Evolutionary conservation across 2,797 vertebrate genomes (phyloP), one percentile per base, ranked within the genome.

Genomic region (Galagoides demidoff): DNA sequence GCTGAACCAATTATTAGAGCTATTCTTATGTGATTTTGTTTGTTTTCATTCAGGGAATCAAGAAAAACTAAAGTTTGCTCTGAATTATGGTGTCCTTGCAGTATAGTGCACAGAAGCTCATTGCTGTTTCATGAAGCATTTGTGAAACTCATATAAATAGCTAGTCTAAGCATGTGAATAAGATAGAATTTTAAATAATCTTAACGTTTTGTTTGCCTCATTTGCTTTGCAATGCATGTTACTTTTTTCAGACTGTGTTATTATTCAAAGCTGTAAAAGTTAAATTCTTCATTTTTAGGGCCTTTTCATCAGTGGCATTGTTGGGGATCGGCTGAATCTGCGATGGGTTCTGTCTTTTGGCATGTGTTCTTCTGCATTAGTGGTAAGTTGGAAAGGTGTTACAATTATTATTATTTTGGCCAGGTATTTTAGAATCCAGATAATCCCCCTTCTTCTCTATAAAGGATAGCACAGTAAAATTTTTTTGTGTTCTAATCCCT

Each of bases 341-440:
- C 99, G 99, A 94, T 99, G 99, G 73, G 99, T 99, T 76, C 99
- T 99, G 39, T 99, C 99, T 66, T 99, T 99, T 3, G 99, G 99
- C 95, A 99, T 99, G 98, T 99, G 99, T 85, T 99, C 99, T 37
- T 99, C 99, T 63, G 99, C 99, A 19, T 81, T 99, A 2, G 99
- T 99, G 99, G 99, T 99, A 98, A 99, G 99, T 98, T 5, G 3
- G 55, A 74, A 96, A 37, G 37, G 0, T 82, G 55, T 92, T 31
- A 37, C 57, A 31, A 39, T n/a, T 59, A 7, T 37, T 61, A 6
- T 64, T 55, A 19, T 27, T 86, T 73, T 82, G 43, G 37, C 37
- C 22, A 39, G 73, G 2, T 84, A 22, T 85, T 63, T 87, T 70
- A 94, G 84, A 71, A 49, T 85, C 34, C 37, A 77, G 19, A 29